phyloP scores from a whole-genome alignment of 2,797 vertebrate genomes.

The Myiotriccus ornatus region DNA sequence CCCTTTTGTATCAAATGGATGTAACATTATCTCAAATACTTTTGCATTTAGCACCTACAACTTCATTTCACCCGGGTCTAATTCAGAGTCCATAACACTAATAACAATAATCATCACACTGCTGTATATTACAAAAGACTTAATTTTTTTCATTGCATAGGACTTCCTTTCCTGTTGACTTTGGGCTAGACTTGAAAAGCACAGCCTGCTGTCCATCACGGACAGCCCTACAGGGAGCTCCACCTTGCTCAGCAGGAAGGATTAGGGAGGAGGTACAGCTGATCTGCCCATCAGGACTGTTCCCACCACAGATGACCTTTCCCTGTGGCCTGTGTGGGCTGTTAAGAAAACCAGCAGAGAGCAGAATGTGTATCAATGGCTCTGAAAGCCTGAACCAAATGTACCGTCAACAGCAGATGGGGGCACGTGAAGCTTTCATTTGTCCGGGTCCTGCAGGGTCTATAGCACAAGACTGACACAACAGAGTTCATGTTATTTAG shows the following conservation, averaged over 20 bases:
- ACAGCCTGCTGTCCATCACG: neutral
- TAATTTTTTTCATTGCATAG: neutral
- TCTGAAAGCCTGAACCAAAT: neutral
- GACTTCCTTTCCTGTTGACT: neutral
- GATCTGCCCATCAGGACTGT: neutral
- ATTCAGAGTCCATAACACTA: neutral
- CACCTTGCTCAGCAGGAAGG: neutral
- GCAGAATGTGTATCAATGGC: rapidly evolving
- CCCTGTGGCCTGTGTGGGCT: neutral
- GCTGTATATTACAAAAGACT: neutral
- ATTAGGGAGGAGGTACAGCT: neutral
- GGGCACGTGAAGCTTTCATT: neutral
- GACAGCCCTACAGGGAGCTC: neutral
- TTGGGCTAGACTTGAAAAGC: neutral
- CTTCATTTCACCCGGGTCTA: neutral
- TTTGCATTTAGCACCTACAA: neutral
- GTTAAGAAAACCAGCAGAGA: neutral
- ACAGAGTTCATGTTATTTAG: neutral
- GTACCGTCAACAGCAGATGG: rapidly evolving
- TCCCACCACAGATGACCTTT: neutral
- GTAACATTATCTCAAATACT: neutral
- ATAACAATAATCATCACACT: neutral
- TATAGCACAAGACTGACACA: neutral
- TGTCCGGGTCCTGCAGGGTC: neutral
- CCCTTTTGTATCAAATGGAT: neutral